Evolutionary conservation across 1,140 invertebrate species (phyloP).

Genomic region (Drosophila watanabei): DNA sequence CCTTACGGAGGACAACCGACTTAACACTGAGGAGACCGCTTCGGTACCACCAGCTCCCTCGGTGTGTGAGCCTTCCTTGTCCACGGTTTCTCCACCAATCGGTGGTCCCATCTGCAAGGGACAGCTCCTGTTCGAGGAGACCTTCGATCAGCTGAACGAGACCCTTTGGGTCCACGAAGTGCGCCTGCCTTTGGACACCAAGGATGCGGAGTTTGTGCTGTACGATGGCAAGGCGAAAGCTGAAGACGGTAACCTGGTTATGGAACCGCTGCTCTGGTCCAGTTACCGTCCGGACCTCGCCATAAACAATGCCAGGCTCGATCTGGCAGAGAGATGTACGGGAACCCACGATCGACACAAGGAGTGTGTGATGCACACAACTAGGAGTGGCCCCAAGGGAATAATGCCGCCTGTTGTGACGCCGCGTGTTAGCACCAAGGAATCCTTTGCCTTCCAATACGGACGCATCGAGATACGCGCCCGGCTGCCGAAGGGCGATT

Average conservation of each 20-base stretch:
- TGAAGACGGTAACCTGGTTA: conserved; percentile 41
- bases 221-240: conserved; percentile 62
- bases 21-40: background rate
- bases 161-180: conserved; percentile 65
- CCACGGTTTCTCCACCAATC: conserved; percentile 1
- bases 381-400: conserved; percentile 53
- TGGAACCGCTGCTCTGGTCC: conserved; percentile 62
- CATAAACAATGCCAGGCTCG: conserved; percentile 46
- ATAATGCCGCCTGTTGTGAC: conserved; percentile 68
- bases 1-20: background rate
- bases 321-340: conserved; percentile 65
- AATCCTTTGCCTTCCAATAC: conserved; percentile 69
- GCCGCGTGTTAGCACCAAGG: conserved; percentile 61
- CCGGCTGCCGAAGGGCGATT: conserved; percentile 61
- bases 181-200: conserved; percentile 59
- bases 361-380: conserved; percentile 52
- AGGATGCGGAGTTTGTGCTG: conserved; percentile 69
- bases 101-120: conserved; percentile 52
- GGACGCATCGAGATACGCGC: conserved; percentile 67
- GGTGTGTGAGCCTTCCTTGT: conserved; percentile 2
- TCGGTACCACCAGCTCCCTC: conserved; percentile 1
- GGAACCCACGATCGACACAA: conserved; percentile 58
- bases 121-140: conserved; percentile 72
- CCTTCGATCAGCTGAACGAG: conserved; percentile 70
- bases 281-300: conserved; percentile 63